Conservation (phyloP, 2,888 invertebrate species). For the Megaustenia siamemsis region DNA sequence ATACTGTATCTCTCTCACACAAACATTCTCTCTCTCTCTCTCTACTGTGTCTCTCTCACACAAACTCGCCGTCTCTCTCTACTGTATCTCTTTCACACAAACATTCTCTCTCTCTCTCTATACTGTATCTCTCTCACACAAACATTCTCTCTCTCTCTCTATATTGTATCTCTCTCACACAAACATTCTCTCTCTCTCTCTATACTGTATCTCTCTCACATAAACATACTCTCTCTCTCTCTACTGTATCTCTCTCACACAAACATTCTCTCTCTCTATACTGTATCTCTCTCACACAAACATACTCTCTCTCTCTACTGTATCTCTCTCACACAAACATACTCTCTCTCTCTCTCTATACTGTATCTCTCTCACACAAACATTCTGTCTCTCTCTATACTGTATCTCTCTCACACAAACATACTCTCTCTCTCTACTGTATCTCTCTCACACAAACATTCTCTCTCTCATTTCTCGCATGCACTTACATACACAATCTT, state of each 20-base stretch:
- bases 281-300: too few species aligned
- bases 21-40: background rate
- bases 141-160: constrained; percentile 11
- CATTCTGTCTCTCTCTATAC: constrained; percentile 1
- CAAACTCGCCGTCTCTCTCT: background rate
- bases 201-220: background rate
- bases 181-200: background rate
- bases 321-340: background rate
- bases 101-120: background rate
- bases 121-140: too few species aligned
- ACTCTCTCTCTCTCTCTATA: background rate
- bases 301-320: background rate
- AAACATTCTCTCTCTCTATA: background rate
- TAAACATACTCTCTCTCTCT: background rate
- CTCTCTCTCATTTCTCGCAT: too few species aligned
- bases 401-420: background rate
- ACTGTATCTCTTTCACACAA: background rate
- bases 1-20: background rate
- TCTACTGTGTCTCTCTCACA: background rate
- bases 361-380: constrained; percentile 35
- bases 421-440: background rate
- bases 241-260: too few species aligned
- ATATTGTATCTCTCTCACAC: background rate
- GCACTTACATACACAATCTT: too few species aligned
- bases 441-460: background rate